These are phyloP conservation scores for Diarsia rubi DNA, from an alignment of 2,888 invertebrate species.

Conservation along the genomic window DNA sequence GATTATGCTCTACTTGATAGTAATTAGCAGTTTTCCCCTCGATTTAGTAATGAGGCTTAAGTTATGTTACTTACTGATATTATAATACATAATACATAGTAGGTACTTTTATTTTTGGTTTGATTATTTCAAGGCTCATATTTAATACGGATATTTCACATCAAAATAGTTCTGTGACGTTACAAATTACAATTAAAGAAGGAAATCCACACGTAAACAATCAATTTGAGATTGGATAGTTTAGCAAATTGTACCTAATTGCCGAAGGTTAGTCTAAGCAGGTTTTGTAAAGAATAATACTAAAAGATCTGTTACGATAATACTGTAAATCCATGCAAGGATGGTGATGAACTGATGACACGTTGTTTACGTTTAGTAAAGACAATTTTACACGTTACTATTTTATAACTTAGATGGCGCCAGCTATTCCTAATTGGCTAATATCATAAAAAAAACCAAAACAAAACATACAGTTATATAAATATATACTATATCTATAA, in stretches of 20 bases:
- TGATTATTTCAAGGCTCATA: constrained; percentile 1
- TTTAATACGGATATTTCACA: not conserved
- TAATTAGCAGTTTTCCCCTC: constrained; percentile 20
- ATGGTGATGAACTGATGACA: not conserved
- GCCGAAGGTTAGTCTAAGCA: not conserved
- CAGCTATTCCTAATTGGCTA: not conserved
- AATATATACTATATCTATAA: no score
- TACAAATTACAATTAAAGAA: not conserved
- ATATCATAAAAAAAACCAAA: not conserved
- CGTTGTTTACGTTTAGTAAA: not conserved
- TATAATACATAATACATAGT: not conserved
- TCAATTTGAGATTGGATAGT: not conserved
- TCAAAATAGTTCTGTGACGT: not conserved
- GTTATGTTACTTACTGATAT: not conserved
- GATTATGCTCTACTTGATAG: constrained; percentile 5
- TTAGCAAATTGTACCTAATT: not conserved
- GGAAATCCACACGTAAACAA: not conserved
- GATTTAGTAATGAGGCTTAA: not conserved
- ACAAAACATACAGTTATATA: not conserved
- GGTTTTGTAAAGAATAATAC: not conserved
- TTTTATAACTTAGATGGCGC: not conserved
- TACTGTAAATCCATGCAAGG: not conserved
- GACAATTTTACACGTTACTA: not conserved
- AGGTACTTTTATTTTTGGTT: not conserved
- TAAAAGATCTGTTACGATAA: not conserved